phyloP scores from a whole-genome alignment of 2,888 invertebrate genomes.

The Orchesella flavescens region DNA sequence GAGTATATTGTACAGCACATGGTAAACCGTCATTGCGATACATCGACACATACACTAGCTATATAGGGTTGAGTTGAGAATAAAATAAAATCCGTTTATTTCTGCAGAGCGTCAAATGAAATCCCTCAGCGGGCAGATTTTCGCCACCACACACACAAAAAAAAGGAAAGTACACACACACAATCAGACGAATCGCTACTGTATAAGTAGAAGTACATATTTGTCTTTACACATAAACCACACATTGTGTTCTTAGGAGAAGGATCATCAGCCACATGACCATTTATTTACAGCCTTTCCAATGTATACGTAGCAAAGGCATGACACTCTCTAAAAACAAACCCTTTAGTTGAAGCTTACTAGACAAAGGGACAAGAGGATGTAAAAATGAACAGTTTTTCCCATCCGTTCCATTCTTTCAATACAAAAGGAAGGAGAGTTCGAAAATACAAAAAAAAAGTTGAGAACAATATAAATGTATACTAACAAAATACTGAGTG shows the following conservation, averaged over 20 bases:
- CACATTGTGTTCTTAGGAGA: not conserved
- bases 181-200: too few species aligned
- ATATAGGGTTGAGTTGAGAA: not conserved
- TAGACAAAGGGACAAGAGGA: not conserved
- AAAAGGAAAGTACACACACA: not conserved
- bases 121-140: slow-evolving; percentile 26
- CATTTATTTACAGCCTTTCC: not conserved
- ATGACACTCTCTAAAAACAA: not conserved
- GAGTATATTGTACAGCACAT: not conserved
- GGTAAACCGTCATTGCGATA: not conserved
- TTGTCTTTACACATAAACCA: not conserved
- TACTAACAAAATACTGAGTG: not conserved
- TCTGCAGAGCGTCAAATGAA: slow-evolving; percentile 14
- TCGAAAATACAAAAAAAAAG: too few species aligned
- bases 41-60: slow-evolving; percentile 22
- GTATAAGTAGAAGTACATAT: not conserved
- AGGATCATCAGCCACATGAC: not conserved
- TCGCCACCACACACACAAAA: not conserved
- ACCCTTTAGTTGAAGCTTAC: not conserved
- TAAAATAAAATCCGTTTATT: slow-evolving; percentile 38
- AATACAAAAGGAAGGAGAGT: too few species aligned
- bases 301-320: too few species aligned
- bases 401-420: not conserved
- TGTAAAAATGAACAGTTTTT: not conserved
- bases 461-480: too few species aligned